These are phyloP conservation scores for Cheilosia vulpina DNA, from an alignment of 2,888 invertebrate genomes.

Conservation along the genomic window DNA sequence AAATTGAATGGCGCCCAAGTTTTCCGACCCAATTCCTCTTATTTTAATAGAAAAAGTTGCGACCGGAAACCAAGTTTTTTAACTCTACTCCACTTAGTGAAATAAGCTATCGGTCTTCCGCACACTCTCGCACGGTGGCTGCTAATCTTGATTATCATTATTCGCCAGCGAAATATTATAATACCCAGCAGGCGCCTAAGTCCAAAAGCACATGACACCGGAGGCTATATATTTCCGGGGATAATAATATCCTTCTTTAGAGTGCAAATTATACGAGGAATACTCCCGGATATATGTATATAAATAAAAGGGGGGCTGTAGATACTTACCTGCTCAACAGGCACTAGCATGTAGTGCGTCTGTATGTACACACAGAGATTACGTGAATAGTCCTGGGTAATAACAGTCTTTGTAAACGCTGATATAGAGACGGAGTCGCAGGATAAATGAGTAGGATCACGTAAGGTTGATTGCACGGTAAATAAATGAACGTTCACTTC, in stretches of 20 bases:
- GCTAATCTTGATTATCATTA: conserved; percentile 12
- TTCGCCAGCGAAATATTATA: conserved; percentile 1
- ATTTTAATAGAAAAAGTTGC: conserved; percentile 52
- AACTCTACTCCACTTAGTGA: neutral
- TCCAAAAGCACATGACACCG: conserved; percentile 10
- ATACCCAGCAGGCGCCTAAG: neutral
- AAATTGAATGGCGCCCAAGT: conserved; percentile 42
- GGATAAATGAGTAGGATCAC: neutral
- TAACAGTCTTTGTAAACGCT: conserved; percentile 18
- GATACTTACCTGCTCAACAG: conserved; percentile 2
- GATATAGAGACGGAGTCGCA: neutral
- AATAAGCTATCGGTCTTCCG: neutral
- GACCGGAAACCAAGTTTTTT: conserved; percentile 2
- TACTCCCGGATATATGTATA: neutral
- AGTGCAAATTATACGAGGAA: conserved; percentile 8
- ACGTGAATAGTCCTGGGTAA: conserved; percentile 21
- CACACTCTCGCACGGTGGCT: neutral
- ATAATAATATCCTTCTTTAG: conserved; percentile 27
- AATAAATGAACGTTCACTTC: conserved; percentile 15
- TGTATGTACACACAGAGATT: conserved; percentile 18
- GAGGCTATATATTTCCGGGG: neutral
- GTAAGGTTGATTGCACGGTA: conserved; percentile 12
- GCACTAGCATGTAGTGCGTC: neutral
- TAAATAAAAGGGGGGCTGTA: neutral
- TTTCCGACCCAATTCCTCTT: neutral